Evolutionary conservation across 2,113 vertebrate species (phyloP).

Genomic region (Lophius piscatorius): DNA sequence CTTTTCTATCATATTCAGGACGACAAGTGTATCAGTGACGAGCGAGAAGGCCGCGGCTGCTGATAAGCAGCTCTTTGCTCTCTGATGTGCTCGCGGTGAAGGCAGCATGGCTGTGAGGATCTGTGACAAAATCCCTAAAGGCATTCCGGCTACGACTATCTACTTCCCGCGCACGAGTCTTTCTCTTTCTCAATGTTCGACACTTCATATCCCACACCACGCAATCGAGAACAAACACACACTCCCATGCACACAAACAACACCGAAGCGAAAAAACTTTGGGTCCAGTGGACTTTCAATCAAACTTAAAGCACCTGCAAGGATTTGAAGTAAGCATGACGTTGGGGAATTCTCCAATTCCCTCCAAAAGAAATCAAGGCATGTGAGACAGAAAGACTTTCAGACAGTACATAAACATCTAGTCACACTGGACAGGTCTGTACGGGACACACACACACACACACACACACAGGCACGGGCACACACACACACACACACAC

Average conservation of each 20-base stretch:
- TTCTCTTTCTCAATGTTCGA: slow-evolving; percentile 28
- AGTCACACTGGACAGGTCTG: slow-evolving; percentile 27
- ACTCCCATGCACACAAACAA: slow-evolving; percentile 30
- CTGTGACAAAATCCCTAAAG: slow-evolving; percentile 44
- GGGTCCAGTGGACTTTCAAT: slow-evolving; percentile 61
- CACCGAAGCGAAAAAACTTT: slow-evolving; percentile 49
- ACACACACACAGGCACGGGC: slow-evolving; percentile 5
- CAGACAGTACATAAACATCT: slow-evolving; percentile 15
- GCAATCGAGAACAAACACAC: slow-evolving; percentile 29
- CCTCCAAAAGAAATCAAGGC: slow-evolving; percentile 27
- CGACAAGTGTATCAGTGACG: slow-evolving; percentile 43
- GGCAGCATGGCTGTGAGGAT: slow-evolving; percentile 40
- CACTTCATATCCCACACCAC: slow-evolving; percentile 24
- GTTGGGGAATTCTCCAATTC: slow-evolving; percentile 53
- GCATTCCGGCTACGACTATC: slow-evolving; percentile 35
- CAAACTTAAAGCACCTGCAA: slow-evolving; percentile 67
- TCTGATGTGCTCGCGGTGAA: slow-evolving; percentile 41
- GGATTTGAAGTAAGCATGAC: slow-evolving; percentile 65
- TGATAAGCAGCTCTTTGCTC: slow-evolving; percentile 62
- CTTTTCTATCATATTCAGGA: slow-evolving; percentile 29
- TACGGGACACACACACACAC: slow-evolving; percentile 10
- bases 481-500: not conserved
- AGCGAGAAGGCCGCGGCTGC: slow-evolving; percentile 23
- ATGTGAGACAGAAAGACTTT: slow-evolving; percentile 29
- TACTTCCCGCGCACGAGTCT: slow-evolving; percentile 26